A percentile compares a stretch with the other conserved stretches of the same genome.
phyloP scores from a whole-genome alignment of 2,797 vertebrate species.

The Catamblyrhynchus diadema region DNA sequence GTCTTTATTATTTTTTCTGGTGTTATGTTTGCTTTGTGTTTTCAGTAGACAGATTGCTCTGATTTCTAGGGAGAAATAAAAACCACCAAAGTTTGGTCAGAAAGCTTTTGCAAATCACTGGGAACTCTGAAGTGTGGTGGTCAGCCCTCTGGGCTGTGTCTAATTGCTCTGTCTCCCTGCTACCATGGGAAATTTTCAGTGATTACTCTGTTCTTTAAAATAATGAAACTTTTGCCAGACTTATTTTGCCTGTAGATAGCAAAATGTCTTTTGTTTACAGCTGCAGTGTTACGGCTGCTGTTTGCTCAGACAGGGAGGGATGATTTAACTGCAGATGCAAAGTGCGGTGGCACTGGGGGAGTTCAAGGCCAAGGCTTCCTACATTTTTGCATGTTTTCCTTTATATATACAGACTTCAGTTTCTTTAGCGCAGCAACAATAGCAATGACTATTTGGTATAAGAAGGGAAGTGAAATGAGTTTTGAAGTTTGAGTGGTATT shows the following conservation, averaged over 20 bases:
- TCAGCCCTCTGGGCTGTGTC: neutral
- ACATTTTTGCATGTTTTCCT: neutral
- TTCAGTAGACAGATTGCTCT: neutral
- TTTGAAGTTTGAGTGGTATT: neutral
- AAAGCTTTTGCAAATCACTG: neutral
- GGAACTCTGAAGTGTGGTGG: neutral
- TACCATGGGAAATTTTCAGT: neutral
- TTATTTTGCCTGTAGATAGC: neutral
- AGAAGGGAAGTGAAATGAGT: neutral
- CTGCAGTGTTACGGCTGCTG: neutral
- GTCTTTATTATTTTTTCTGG: neutral
- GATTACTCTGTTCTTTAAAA: neutral
- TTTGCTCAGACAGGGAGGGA: neutral
- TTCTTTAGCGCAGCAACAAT: neutral
- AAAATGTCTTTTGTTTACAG: neutral
- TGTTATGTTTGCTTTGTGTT: neutral
- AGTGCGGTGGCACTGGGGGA: neutral
- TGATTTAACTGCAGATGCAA: neutral
- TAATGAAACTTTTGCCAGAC: neutral
- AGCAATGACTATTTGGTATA: neutral
- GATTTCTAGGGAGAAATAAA: neutral
- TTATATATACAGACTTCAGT: neutral
- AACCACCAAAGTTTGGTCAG: neutral
- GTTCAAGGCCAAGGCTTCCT: neutral
- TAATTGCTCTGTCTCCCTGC: neutral